These are phyloP conservation scores for Zosterops hypoxanthus DNA, from an alignment of 2,113 vertebrate species.

Conservation along the genomic window DNA sequence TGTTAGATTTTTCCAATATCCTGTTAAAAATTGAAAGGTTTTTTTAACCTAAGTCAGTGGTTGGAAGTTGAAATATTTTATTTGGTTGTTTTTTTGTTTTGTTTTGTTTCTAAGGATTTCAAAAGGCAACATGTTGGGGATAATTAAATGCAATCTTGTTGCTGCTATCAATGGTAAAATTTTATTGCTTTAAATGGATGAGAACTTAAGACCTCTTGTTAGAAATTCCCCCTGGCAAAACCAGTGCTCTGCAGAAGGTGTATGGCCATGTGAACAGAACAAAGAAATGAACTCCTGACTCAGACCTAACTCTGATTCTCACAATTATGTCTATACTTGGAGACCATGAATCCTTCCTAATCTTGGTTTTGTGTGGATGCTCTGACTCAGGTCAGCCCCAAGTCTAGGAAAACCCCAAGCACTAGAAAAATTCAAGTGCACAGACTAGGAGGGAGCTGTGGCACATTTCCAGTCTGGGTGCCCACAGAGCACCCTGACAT, in stretches of 20 bases:
- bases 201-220: not conserved
- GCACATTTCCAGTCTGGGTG: not conserved
- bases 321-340: not conserved
- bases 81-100: not conserved
- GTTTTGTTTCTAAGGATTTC: not conserved
- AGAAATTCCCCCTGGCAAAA: not conserved
- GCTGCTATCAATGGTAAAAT: not conserved
- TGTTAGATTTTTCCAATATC: not conserved
- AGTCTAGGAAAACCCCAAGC: not conserved
- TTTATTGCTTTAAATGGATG: not conserved
- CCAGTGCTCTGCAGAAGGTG: not conserved
- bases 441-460: not conserved
- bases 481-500: rapidly evolving
- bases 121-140: not conserved
- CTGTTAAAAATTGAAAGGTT: not conserved
- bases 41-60: not conserved
- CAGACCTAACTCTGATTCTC: not conserved
- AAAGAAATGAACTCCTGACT: not conserved
- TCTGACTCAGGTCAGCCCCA: not conserved
- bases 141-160: not conserved
- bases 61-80: not conserved
- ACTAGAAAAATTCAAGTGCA: not conserved
- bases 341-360: not conserved
- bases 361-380: not conserved
- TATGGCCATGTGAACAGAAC: not conserved